A percentile compares a stretch with the other conserved stretches of the same genome.
Evolutionary conservation across 2,113 vertebrate species (phyloP).

Genomic region (Tamias sibiricus): DNA sequence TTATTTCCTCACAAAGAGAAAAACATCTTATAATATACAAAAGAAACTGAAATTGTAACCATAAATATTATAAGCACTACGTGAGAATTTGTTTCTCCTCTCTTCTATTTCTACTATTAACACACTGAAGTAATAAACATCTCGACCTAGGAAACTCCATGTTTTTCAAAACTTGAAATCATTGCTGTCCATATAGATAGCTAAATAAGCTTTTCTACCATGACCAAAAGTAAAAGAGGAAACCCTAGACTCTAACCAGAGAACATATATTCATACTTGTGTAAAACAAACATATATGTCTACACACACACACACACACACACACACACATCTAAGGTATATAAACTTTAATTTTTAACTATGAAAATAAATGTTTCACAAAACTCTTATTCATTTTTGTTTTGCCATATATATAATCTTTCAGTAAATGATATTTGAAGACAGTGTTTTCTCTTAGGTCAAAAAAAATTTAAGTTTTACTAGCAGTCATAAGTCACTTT

Average conservation of each 20-base stretch:
- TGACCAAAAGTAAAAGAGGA: background rate
- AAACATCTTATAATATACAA: background rate
- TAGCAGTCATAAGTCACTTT: background rate
- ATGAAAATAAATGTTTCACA: background rate
- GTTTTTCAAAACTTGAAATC: background rate
- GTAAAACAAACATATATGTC: background rate
- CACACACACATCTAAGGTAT: background rate
- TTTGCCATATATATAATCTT: background rate
- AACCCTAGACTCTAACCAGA: background rate
- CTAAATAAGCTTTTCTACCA: background rate
- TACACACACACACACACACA: background rate
- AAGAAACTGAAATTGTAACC: background rate
- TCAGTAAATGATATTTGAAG: slow-evolving; percentile 4
- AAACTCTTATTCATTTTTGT: background rate
- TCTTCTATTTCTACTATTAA: background rate
- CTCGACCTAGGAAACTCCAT: background rate
- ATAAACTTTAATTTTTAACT: background rate
- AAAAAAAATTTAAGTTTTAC: background rate
- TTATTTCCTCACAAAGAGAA: background rate
- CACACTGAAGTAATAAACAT: background rate
- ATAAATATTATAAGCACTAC: background rate
- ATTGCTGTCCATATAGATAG: background rate
- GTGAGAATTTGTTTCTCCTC: background rate
- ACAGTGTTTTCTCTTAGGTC: background rate
- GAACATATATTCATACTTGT: background rate